Conservation (phyloP, 1,140 invertebrate species). For the Drosophila saltans region DNA sequence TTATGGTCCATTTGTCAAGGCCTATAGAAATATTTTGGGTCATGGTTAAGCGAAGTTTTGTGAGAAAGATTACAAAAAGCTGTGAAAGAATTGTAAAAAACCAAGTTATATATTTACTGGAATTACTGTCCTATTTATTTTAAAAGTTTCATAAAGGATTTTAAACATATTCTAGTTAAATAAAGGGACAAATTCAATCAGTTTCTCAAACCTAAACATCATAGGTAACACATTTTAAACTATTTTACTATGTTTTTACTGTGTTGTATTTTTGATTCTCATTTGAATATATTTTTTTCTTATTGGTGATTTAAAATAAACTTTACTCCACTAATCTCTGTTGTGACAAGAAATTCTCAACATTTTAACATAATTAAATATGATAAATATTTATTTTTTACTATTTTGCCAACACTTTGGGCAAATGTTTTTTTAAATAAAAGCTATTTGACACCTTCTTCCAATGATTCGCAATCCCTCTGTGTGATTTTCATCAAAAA, state of each 20-base stretch:
- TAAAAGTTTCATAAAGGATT: too few species aligned
- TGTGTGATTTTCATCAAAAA: not conserved
- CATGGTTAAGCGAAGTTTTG: too few species aligned
- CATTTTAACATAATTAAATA: constrained; percentile 45
- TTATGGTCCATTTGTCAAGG: too few species aligned
- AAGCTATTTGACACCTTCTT: constrained; percentile 8
- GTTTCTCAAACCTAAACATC: too few species aligned
- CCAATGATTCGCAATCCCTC: not conserved
- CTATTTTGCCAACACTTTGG: constrained; percentile 44
- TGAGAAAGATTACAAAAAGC: too few species aligned
- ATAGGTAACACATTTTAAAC: too few species aligned
- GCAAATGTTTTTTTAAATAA: constrained; percentile 25
- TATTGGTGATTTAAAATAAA: constrained; percentile 8
- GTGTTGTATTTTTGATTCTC: not conserved
- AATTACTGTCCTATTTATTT: too few species aligned
- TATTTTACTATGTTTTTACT: not conserved
- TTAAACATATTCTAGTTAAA: too few species aligned
- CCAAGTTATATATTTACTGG: too few species aligned
- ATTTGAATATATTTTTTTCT: not conserved
- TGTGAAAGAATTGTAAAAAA: too few species aligned
- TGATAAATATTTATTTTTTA: constrained; percentile 28
- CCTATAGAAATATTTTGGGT: too few species aligned
- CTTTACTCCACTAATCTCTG: constrained; percentile 45
- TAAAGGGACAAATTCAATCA: too few species aligned
- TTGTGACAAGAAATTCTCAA: constrained; percentile 36